These are phyloP conservation scores for Tapirus terrestris DNA, from an alignment of 2,113 vertebrate species.

Conservation along the genomic window DNA sequence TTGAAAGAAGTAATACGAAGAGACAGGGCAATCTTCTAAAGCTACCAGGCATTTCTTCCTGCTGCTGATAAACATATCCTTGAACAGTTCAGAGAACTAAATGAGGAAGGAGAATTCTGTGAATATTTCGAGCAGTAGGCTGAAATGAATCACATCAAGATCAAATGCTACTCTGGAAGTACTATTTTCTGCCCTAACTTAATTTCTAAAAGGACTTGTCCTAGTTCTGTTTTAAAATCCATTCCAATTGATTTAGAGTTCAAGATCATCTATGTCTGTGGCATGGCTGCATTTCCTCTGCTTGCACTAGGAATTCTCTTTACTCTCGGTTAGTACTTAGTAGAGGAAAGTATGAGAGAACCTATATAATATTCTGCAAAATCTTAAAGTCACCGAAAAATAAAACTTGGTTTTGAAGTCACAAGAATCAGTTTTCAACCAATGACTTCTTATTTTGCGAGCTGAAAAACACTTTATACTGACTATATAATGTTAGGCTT, in stretches of 20 bases:
- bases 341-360: neutral
- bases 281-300: neutral
- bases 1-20: constrained; percentile 74
- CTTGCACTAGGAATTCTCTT: neutral
- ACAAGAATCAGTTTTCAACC: constrained; percentile 33
- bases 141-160: constrained; percentile 47
- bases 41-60: constrained; percentile 65
- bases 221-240: constrained; percentile 58
- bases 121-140: constrained; percentile 34
- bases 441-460: constrained; percentile 66
- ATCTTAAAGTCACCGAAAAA: constrained; percentile 41
- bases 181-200: constrained; percentile 49
- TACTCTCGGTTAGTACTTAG: neutral
- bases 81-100: constrained; percentile 63
- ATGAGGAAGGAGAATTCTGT: constrained; percentile 41
- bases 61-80: constrained; percentile 74
- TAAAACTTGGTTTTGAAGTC: neutral
- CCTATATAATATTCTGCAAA: neutral
- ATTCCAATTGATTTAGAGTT: constrained; percentile 61
- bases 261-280: constrained; percentile 40
- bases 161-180: neutral
- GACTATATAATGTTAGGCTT: neutral
- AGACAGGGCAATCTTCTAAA: constrained; percentile 75
- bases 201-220: constrained; percentile 46
- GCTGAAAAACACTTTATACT: constrained; percentile 62